Conservation (phyloP, 2,888 invertebrate species). For the Pristionchus exspectatus region DNA sequence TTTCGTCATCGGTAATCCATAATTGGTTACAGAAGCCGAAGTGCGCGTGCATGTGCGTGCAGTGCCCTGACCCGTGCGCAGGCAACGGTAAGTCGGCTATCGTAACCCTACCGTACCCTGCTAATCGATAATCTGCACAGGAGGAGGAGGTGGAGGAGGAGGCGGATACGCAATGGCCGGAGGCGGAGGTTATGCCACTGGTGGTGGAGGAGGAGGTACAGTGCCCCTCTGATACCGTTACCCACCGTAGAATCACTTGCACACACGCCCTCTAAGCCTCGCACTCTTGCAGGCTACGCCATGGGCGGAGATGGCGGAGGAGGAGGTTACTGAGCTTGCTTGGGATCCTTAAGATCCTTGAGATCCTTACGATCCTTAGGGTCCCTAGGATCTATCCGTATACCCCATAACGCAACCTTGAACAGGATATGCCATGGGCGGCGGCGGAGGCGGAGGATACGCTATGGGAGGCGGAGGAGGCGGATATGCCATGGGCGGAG, state of each 20-base stretch:
- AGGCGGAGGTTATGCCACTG: constrained; percentile 50
- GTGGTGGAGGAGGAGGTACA: constrained; percentile 34
- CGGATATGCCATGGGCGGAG: constrained; percentile 52
- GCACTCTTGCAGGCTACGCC: constrained; percentile 35
- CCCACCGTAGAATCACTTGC: not conserved
- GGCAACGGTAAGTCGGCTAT: not conserved
- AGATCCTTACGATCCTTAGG: not conserved
- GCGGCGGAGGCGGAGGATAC: constrained; percentile 50
- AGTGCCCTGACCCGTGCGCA: constrained; percentile 52
- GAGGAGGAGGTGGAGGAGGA: constrained; percentile 50
- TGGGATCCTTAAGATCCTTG: not conserved
- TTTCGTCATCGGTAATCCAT: not conserved
- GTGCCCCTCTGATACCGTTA: not conserved
- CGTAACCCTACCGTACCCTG: not conserved
- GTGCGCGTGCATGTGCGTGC: constrained; percentile 55
- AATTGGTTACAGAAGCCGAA: constrained; percentile 36
- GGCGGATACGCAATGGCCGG: constrained; percentile 56
- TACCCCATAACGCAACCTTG: not conserved
- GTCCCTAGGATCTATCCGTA: not conserved
- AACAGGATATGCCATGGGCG: constrained; percentile 39
- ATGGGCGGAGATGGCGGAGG: constrained; percentile 45
- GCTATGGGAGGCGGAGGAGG: constrained; percentile 54
- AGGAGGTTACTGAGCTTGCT: not conserved
- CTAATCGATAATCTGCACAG: not conserved
- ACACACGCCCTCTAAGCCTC: not conserved